Conservation (phyloP, 2,113 vertebrate species). For the Lasiurus borealis region DNA sequence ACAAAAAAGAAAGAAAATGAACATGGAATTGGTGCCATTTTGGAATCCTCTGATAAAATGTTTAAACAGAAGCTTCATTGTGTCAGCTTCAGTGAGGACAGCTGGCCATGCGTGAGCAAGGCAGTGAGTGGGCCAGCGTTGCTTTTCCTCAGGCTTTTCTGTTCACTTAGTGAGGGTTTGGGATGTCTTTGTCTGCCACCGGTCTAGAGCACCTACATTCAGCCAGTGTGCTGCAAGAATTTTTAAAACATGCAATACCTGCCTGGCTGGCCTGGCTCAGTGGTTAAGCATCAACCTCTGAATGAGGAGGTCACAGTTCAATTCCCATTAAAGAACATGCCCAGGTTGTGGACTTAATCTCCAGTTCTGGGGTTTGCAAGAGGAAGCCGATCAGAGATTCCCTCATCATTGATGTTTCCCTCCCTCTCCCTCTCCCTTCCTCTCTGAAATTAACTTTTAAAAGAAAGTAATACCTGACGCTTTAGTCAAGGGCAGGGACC, state of each 20-base stretch:
- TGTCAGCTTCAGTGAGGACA: neutral
- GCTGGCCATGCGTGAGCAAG: constrained; percentile 19
- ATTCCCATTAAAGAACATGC: too few relatives aligned
- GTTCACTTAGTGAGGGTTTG: constrained; percentile 8
- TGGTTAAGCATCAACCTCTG: too few relatives aligned
- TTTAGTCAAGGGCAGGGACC: neutral
- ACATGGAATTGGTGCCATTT: neutral
- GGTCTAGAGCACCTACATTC: neutral
- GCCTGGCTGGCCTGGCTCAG: too few relatives aligned
- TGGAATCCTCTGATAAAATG: neutral
- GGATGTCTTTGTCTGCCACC: constrained; percentile 7
- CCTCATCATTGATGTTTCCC: too few relatives aligned
- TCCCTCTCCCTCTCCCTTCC: too few relatives aligned
- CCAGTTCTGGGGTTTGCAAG: too few relatives aligned
- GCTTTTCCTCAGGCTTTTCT: neutral
- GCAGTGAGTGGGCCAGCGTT: neutral
- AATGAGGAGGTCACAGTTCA: too few relatives aligned
- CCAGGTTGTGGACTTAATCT: too few relatives aligned
- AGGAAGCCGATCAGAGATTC: too few relatives aligned
- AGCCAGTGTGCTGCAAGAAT: neutral
- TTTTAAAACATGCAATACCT: neutral
- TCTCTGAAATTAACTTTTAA: neutral
- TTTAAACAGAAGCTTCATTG: neutral
- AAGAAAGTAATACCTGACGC: neutral
- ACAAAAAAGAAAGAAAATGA: neutral